Evolutionary conservation across 1,140 invertebrate species (phyloP), one percentile per base, ranked within the genome.

Genomic region (Dendrolimus punctatus): DNA sequence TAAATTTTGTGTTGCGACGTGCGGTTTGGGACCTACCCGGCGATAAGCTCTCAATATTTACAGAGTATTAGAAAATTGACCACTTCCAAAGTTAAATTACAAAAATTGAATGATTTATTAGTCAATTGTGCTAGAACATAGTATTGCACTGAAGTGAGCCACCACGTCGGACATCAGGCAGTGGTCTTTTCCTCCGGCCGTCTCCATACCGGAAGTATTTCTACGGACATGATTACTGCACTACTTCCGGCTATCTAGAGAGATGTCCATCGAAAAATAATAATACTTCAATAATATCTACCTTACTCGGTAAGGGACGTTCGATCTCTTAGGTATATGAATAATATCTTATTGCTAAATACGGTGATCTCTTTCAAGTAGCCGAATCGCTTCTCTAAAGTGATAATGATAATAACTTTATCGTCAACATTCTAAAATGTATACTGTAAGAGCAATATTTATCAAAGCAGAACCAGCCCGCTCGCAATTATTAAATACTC

Each of bases 261-360:
- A 75, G 74, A 73, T 84, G 78, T 73, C 72, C 73, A 73, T 81
- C 68, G 76, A 80, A 80, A 84, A 79, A 79, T 76, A 77, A 85
- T 77, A 72, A 75, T 73, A 73, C 68, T 73, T 80, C 68, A 76
- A 75, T 79, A 81, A 73, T 78, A 80, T 74, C 79, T 86, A 86
- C 83, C 80, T 86, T 84, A 84, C 83, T 83, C 83, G 75, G 83
- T 86, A 86, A 84, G 83, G 83, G 83, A 86, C 80, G 82, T 86
- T 84, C 79, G 75, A 80, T 81, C 69, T 76, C 83, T 84, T 86
- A 86, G 75, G 71, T 83, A 80, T 80, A 81, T 80, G 71, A 76
- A 78, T 80, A 73, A 73, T 63, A 65, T 80, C 80, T 86, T 84
- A 84, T 80, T 80, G 80, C 83, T 86, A 84, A 81, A 68, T 73